Evolutionary conservation across 2,113 vertebrate genomes (phyloP).

Genomic region (Dryoscopus gambensis): DNA sequence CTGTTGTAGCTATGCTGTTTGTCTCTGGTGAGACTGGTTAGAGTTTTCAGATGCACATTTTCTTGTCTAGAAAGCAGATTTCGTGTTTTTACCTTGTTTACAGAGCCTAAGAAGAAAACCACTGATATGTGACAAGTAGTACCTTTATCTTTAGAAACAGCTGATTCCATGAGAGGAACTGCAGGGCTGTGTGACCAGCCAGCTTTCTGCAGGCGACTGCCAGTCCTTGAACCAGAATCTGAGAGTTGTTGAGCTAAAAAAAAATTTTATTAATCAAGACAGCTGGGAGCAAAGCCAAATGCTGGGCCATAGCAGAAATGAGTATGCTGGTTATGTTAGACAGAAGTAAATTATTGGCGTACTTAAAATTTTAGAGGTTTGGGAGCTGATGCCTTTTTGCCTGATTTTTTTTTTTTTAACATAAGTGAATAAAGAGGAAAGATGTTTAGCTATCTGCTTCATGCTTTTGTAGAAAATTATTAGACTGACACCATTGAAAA

Average conservation of each 20-base stretch:
- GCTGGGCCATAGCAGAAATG: background rate
- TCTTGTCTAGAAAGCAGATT: background rate
- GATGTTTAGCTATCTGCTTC: background rate
- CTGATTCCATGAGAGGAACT: background rate
- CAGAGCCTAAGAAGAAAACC: background rate
- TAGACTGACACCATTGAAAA: background rate
- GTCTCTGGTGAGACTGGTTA: background rate
- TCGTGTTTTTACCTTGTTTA: background rate
- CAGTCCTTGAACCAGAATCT: conserved; percentile 12
- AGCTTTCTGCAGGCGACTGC: background rate
- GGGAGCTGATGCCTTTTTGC: background rate
- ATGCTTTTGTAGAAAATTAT: background rate
- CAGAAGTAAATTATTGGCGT: background rate
- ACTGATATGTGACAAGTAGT: background rate
- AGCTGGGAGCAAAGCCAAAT: conserved; percentile 20
- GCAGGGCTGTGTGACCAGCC: background rate
- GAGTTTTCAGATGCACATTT: background rate
- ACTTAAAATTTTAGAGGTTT: background rate
- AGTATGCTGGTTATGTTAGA: background rate
- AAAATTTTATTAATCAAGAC: background rate
- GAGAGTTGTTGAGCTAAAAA: background rate
- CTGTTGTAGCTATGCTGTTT: background rate
- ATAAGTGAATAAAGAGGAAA: background rate
- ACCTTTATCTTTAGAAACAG: conserved; percentile 3
- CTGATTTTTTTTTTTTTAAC: background rate